A percentile compares a stretch with the other conserved stretches of the same genome.
Evolutionary conservation across 2,888 invertebrate species (phyloP).

Genomic region (Thysanoteuthis rhombus): DNA sequence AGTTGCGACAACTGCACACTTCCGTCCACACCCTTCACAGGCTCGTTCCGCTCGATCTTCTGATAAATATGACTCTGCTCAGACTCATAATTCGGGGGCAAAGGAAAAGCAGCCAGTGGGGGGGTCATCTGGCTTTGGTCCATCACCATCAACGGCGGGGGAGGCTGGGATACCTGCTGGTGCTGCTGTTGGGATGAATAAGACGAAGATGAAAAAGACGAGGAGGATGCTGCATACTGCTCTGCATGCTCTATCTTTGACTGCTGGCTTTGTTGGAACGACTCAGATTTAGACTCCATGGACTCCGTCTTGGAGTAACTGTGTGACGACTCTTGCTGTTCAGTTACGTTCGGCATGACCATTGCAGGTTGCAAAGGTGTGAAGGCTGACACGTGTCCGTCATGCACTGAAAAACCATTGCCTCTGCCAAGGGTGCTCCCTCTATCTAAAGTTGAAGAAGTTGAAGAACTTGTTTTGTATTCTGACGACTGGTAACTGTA

Average conservation of each 20-base stretch:
- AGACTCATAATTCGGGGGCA: background rate
- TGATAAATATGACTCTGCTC: background rate
- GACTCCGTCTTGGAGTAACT: background rate
- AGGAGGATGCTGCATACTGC: background rate
- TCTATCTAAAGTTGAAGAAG: background rate
- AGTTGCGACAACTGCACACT: too few species aligned
- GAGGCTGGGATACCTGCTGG: background rate
- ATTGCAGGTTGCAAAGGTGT: background rate
- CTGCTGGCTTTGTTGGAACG: background rate
- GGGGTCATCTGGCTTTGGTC: background rate
- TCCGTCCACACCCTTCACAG: background rate
- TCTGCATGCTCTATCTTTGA: background rate
- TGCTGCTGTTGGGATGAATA: background rate
- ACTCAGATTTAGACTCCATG: background rate
- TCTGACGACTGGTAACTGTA: background rate
- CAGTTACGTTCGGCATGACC: background rate
- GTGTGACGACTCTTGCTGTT: background rate
- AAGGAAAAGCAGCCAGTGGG: background rate
- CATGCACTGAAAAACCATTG: background rate
- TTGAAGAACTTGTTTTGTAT: background rate
- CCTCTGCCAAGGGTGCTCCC: background rate
- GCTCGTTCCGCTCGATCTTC: background rate
- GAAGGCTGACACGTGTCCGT: background rate
- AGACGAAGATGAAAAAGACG: background rate
- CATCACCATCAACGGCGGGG: background rate